Evolutionary conservation across 2,113 vertebrate species (phyloP), one percentile per base, ranked within the genome.

Genomic region (Uria aalge): DNA sequence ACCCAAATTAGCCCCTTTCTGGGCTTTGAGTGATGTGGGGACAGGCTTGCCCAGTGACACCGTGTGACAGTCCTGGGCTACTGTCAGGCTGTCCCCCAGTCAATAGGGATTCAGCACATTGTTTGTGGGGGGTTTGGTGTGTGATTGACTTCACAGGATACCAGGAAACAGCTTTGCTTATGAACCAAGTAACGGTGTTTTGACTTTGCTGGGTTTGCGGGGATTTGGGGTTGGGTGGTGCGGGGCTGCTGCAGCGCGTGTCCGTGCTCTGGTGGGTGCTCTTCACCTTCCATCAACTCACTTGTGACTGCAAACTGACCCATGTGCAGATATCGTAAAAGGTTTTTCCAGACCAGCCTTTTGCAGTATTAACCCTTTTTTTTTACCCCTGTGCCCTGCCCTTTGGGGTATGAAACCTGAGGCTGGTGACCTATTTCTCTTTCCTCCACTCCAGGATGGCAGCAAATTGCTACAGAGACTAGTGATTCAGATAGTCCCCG

Each of bases 211-310:
- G 15, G 29, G 1, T 4, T 1, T 22, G 47, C 8, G 41, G 22
- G 16, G 57, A 15, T 52, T 56, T 52, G 5, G 16, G 30, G 41
- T 27, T 34, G 22, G 43, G 27, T 14, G 30, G 55, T 3, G 7
- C 41, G 29, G 50, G 36, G 27, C 22, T 4, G 2, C 5, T 23
- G 36, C 12, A 15, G 12, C 8, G 6, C 1, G 0, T 15, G 62
- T 11, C 15, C 0, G 0, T 36, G 38, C 2, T 67, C 23, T 29
- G 30, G 38, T 19, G 62, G 38, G 23, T 86, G 36, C 40, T 57
- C 22, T 66, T 84, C 9, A 1, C 22, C 26, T 76, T 30, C 69
- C 8, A 12, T 30, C 62, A 85, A 30, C 52, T 48, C 38, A 3
- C 24, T 57, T 45, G 29, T 50, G 76, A 27, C 52, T 41, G n/a